Evolutionary conservation across 2,113 vertebrate species (phyloP).

Genomic region (Phyllostomus hastatus): DNA sequence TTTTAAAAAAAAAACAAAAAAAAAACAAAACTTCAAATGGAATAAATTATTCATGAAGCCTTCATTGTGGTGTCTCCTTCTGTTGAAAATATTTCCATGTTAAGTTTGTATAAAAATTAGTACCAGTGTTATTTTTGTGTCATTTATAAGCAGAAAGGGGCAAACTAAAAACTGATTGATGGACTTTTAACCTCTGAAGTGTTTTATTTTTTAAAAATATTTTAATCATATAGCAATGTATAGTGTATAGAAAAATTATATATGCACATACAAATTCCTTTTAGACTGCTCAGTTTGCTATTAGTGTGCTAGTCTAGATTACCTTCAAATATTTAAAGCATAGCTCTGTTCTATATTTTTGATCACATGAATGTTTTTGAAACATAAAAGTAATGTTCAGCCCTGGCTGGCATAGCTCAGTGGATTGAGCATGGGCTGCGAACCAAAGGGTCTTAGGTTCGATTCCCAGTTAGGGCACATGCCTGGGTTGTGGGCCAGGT

Average conservation of each 20-base stretch:
- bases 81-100: conserved; percentile 59
- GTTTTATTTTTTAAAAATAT: neutral
- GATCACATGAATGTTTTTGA: neutral
- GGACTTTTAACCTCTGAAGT: neutral
- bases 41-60: conserved; percentile 87
- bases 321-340: conserved; percentile 15
- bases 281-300: neutral
- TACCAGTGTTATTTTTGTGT: neutral
- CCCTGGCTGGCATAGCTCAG: no score
- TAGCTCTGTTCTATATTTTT: neutral
- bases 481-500: no score
- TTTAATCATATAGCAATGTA: neutral
- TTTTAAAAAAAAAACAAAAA: conserved; percentile 77
- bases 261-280: neutral
- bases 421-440: no score
- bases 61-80: conserved; percentile 74
- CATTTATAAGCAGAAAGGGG: neutral
- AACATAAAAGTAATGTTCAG: conserved; percentile 37
- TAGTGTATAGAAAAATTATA: neutral
- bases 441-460: no score
- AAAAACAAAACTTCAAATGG: conserved; percentile 78
- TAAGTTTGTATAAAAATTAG: conserved; percentile 30
- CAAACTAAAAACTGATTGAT: neutral
- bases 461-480: no score
- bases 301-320: neutral